Percentiles rank a stretch among this genome's conserved stretches.
These are phyloP conservation scores for Pseudomyrmex dendroicus DNA, from an alignment of 1,140 invertebrate genomes.

Conservation along the genomic window DNA sequence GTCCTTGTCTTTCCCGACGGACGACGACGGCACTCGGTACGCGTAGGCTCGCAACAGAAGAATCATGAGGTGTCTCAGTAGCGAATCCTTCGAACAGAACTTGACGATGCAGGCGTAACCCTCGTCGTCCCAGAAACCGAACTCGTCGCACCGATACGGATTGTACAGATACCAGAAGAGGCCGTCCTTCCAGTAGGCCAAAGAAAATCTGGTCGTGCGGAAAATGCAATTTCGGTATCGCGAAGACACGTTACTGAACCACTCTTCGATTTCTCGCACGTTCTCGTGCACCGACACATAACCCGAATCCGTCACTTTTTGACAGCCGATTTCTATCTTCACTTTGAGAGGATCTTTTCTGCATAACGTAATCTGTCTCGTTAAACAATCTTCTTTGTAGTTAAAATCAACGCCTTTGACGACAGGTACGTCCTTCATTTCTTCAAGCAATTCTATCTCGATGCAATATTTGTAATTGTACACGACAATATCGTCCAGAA, in stretches of 20 bases:
- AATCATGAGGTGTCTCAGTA: conserved; percentile 77
- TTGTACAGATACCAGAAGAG: conserved; percentile 81
- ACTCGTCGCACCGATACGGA: conserved; percentile 78
- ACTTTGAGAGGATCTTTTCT: conserved; percentile 74
- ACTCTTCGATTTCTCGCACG: conserved; percentile 69
- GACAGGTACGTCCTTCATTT: conserved; percentile 64
- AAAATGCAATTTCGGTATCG: conserved; percentile 76
- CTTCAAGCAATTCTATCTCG: conserved; percentile 75
- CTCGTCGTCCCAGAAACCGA: conserved; percentile 75
- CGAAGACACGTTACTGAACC: conserved; percentile 71
- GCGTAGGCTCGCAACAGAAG: conserved; percentile 74
- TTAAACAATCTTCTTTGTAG: conserved; percentile 65
- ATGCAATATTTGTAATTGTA: conserved; percentile 81
- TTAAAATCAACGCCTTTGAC: conserved; percentile 14
- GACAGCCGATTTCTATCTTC: conserved; percentile 62
- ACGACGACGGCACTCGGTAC: conserved; percentile 16
- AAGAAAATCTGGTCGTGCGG: conserved; percentile 71
- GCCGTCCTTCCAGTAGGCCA: conserved; percentile 80
- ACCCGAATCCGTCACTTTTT: conserved; percentile 60
- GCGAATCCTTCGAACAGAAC: conserved; percentile 73
- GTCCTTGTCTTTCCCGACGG: not conserved
- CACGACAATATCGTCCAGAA: conserved; percentile 78
- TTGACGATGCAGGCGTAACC: conserved; percentile 78
- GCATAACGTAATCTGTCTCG: conserved; percentile 32
- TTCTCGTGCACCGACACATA: conserved; percentile 57